These are phyloP conservation scores for Hoplodrina ambigua DNA, from an alignment of 2,888 invertebrate genomes.

Conservation along the genomic window DNA sequence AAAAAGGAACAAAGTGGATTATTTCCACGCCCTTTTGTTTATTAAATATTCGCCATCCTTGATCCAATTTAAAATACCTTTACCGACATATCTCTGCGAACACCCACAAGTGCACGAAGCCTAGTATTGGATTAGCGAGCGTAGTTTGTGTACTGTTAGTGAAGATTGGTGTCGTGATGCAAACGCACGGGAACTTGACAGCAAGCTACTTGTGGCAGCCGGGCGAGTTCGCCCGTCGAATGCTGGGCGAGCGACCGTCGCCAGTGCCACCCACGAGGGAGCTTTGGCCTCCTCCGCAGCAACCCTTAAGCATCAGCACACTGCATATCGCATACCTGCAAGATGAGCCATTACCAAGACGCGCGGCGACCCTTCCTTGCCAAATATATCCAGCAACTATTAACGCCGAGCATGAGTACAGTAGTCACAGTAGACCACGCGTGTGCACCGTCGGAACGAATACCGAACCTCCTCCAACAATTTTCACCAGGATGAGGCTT, in stretches of 20 bases:
- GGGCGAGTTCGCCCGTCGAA: slow-evolving; percentile 85
- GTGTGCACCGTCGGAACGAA: slow-evolving; percentile 86
- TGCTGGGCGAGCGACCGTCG: slow-evolving; percentile 86
- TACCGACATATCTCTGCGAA: slow-evolving; percentile 79
- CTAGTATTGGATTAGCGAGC: slow-evolving; percentile 85
- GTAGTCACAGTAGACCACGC: slow-evolving; percentile 65
- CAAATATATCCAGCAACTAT: slow-evolving; percentile 73
- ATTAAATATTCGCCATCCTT: slow-evolving; percentile 73
- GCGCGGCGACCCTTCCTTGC: slow-evolving; percentile 79
- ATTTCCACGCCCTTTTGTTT: slow-evolving; percentile 59
- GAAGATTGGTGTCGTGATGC: slow-evolving; percentile 82
- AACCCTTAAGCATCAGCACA: slow-evolving; percentile 85
- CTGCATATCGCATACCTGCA: slow-evolving; percentile 85
- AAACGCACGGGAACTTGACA: slow-evolving; percentile 86
- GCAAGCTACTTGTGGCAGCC: slow-evolving; percentile 88
- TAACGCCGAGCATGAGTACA: slow-evolving; percentile 70
- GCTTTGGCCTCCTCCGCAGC: slow-evolving; percentile 83
- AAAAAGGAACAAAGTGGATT: slow-evolving; percentile 44
- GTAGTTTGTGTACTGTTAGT: slow-evolving; percentile 78
- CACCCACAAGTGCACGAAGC: slow-evolving; percentile 85
- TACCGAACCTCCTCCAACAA: slow-evolving; percentile 82
- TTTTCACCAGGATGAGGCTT: slow-evolving; percentile 73
- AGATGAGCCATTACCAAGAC: slow-evolving; percentile 78
- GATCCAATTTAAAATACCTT: slow-evolving; percentile 82
- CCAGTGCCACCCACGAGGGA: slow-evolving; percentile 86